phyloP scores from a whole-genome alignment of 2,113 vertebrate genomes.

The Lucifuga dentata region DNA sequence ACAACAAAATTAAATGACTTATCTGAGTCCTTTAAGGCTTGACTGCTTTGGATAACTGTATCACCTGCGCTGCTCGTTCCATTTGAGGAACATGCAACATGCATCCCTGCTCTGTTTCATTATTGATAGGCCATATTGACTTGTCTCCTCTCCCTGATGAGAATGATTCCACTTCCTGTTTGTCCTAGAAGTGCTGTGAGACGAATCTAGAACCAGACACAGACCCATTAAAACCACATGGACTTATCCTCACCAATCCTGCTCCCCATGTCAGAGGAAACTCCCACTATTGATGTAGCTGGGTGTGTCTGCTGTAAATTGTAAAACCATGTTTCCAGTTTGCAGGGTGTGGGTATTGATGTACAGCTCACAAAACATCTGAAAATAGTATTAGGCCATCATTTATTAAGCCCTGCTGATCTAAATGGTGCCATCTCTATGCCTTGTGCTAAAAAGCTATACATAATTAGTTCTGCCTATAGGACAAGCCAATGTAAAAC shows the following conservation, averaged over 20 bases:
- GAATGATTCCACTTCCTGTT: constrained; percentile 69
- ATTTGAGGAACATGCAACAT: constrained; percentile 43
- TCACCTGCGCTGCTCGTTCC: constrained; percentile 21
- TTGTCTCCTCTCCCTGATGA: constrained; percentile 68
- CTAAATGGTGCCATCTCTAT: constrained; percentile 3
- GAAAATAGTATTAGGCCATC: constrained; percentile 10
- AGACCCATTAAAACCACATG: constrained; percentile 17
- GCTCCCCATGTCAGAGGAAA: background rate
- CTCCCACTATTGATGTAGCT: background rate
- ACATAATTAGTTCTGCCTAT: constrained; percentile 47
- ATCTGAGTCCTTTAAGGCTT: constrained; percentile 4
- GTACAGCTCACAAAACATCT: background rate
- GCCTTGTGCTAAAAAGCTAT: constrained; percentile 36
- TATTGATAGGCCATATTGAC: constrained; percentile 76
- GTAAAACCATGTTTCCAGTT: background rate
- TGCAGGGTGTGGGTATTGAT: background rate
- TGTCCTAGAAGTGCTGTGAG: constrained; percentile 47
- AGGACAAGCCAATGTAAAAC: constrained; percentile 34
- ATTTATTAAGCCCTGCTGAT: constrained; percentile 20
- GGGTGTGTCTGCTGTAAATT: background rate
- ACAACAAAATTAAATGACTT: background rate
- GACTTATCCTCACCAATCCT: constrained; percentile 11
- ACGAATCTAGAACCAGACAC: constrained; percentile 50
- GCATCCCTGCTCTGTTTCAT: constrained; percentile 63
- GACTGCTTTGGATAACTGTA: constrained; percentile 13